Evolutionary conservation across 2,888 invertebrate species (phyloP).

Genomic region (Drosophila maculinotata): DNA sequence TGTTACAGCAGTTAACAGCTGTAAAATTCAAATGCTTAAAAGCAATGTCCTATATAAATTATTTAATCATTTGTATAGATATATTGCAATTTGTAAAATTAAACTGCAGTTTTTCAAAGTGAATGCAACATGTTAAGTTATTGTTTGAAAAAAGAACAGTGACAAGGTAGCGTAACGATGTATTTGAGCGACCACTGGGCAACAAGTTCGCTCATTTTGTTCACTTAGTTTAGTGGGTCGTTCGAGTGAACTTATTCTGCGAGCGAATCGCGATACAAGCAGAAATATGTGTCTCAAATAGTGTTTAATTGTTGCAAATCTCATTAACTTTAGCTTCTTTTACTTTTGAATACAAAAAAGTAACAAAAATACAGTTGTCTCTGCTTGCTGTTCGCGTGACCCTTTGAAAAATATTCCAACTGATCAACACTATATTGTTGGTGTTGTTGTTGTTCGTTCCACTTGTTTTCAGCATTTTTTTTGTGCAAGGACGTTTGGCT

Average conservation of each 20-base stretch:
- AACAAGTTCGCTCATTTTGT: constrained; percentile 5
- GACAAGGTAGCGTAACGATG: not conserved
- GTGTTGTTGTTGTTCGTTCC: constrained; percentile 27
- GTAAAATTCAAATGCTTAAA: constrained; percentile 16
- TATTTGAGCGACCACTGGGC: constrained; percentile 12
- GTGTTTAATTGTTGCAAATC: constrained; percentile 50
- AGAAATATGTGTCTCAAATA: constrained; percentile 58
- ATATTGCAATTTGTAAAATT: too few relatives aligned
- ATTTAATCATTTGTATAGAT: too few relatives aligned
- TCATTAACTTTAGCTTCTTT: constrained; percentile 41
- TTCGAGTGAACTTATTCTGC: constrained; percentile 16
- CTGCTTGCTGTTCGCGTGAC: constrained; percentile 13
- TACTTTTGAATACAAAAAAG: constrained; percentile 27
- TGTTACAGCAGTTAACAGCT: constrained; percentile 5
- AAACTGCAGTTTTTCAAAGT: too few relatives aligned
- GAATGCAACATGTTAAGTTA: constrained; percentile 2
- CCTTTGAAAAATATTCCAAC: not conserved
- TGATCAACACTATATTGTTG: constrained; percentile 3
- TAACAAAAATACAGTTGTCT: constrained; percentile 10
- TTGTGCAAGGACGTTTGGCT: constrained; percentile 53
- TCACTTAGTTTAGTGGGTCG: constrained; percentile 11
- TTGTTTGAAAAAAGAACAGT: too few relatives aligned
- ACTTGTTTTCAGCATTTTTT: constrained; percentile 39
- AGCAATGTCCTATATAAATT: too few relatives aligned
- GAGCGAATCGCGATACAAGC: constrained; percentile 11